Evolutionary conservation across 2,888 invertebrate species (phyloP).

Genomic region (Charanyca ferruginea): DNA sequence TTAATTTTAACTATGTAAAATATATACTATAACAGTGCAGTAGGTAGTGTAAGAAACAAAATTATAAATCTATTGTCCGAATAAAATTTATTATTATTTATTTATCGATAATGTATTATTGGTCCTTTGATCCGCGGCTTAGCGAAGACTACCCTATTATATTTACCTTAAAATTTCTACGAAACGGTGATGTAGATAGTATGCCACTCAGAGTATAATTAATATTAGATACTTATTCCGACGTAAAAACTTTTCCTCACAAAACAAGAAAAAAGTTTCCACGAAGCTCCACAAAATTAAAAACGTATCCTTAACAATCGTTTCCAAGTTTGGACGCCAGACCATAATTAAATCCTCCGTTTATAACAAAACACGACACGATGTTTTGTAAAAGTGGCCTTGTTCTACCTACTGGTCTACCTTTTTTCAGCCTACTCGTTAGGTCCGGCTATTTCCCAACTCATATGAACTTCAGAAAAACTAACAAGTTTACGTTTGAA

Average conservation of each 20-base stretch:
- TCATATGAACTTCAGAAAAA: too few species aligned
- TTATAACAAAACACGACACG: conserved; percentile 14
- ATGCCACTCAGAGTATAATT: too few species aligned
- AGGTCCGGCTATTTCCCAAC: background rate
- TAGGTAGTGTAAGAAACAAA: too few species aligned
- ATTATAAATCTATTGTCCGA: too few species aligned
- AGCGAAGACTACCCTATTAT: too few species aligned
- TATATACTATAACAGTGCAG: too few species aligned
- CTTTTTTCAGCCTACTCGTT: background rate
- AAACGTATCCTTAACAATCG: conserved; percentile 25
- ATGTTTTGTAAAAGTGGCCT: background rate
- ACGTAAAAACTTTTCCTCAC: background rate
- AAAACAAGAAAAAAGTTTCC: background rate
- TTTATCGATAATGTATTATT: too few species aligned
- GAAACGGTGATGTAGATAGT: too few species aligned
- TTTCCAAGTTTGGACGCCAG: conserved; percentile 1
- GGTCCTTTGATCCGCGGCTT: background rate
- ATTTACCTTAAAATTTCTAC: too few species aligned
- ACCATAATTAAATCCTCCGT: conserved; percentile 27
- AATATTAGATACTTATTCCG: background rate
- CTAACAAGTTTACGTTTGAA: too few species aligned
- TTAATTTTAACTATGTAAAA: too few species aligned
- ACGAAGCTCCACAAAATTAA: conserved; percentile 7
- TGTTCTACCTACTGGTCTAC: conserved; percentile 1
- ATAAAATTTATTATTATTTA: too few species aligned